A percentile compares a stretch with the other conserved stretches of the same genome.
phyloP scores from a whole-genome alignment of 2,113 vertebrate species.

The Tympanuchus pallidicinctus region DNA sequence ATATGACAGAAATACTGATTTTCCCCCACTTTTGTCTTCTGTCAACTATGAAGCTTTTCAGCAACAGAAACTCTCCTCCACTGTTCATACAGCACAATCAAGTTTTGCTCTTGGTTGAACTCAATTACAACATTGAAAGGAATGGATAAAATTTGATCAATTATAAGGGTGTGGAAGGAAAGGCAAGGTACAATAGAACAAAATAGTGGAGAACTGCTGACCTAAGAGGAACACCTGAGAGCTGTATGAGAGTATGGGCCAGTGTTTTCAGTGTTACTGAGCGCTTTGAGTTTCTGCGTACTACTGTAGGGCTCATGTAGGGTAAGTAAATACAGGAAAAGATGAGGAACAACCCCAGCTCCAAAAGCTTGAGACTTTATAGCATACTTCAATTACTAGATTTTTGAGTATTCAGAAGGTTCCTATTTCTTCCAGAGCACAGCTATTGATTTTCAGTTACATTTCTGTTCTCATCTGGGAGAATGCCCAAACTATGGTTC shows the following conservation, averaged over 20 bases:
- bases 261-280: not conserved
- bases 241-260: not conserved
- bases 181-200: not conserved
- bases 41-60: not conserved
- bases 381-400: not conserved
- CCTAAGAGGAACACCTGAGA: not conserved
- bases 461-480: not conserved
- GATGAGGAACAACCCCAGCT: not conserved
- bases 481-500: not conserved
- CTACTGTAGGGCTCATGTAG: not conserved
- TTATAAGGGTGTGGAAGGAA: not conserved
- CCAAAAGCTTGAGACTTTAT: not conserved
- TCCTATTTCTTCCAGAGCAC: not conserved
- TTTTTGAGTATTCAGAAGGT: not conserved
- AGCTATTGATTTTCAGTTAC: not conserved
- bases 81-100: not conserved
- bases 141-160: not conserved
- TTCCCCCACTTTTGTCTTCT: slow-evolving; percentile 8
- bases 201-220: not conserved
- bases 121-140: not conserved
- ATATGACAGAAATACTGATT: slow-evolving; percentile 21
- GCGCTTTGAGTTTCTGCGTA: not conserved
- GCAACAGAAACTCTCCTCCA: not conserved
- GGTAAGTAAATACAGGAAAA: not conserved
- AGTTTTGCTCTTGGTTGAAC: not conserved